Evolutionary conservation across 1,140 invertebrate genomes (phyloP), one percentile per base, ranked within the genome.

Genomic region (Thereuonema tuberculata): DNA sequence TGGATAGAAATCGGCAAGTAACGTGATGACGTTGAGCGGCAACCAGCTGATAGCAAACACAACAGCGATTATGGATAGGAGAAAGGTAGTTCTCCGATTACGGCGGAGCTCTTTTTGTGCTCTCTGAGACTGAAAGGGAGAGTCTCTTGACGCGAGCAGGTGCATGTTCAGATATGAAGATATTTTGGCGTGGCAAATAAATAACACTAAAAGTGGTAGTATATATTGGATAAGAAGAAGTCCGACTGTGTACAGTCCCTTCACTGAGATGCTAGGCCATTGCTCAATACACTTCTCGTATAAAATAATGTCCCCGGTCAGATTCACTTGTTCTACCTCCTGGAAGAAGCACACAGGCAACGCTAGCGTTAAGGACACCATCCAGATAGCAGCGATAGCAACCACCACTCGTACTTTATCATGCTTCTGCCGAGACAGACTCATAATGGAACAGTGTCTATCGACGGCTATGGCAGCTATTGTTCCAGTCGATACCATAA

Each of bases 401-500:
- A 70, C n/a, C 9, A 43, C 9, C 37, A n/a, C n/a, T n/a, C 37
- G 9, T n/a, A 9, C n/a, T n/a, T 43, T 9, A 12, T 43, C 37
- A n/a, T n/a, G 9, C n/a, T n/a, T n/a, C 37, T n/a, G 37, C 9
- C 37, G 9, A 9, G 9, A 12, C 37, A 43, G 9, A 43, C 37
- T 43, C 9, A 80, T 76, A 65, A 81, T 80, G 15, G 78, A 77
- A 65, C 77, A 69, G 61, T 75, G 80, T n/a, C 80, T 71, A 65
- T 82, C 80, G 0, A 81, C 67, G 1, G 81, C 80, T 23, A 82
- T 82, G 20, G 77, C 79, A 0, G 78, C 80, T 27, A 82, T 80
- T 53, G 79, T 81, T 21, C 78, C 77, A 2, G 79, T n/a, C n/a
- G n/a, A n/a, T n/a, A n/a, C n/a, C n/a, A n/a, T n/a, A n/a, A n/a